Conservation (phyloP, 2,888 invertebrate species). For the Muscina levida region DNA sequence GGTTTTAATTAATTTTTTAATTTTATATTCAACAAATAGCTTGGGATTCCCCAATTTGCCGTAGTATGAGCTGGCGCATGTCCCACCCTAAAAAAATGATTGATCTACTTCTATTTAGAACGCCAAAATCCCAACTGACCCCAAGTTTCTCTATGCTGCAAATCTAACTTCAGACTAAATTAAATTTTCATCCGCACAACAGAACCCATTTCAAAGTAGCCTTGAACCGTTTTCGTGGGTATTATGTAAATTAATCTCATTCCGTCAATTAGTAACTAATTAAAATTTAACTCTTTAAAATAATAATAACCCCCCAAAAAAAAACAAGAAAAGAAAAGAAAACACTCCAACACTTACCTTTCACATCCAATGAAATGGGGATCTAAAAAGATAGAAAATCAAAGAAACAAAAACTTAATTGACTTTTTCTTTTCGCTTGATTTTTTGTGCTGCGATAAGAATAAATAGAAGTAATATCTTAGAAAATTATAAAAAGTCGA, state of each 20-base stretch:
- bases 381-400: slow-evolving; percentile 29
- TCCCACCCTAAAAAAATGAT: too few relatives aligned
- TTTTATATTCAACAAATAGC: too few relatives aligned
- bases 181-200: neutral
- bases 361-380: slow-evolving; percentile 22
- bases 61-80: too few relatives aligned
- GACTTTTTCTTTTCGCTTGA: slow-evolving; percentile 14
- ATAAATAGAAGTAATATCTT: slow-evolving; percentile 32
- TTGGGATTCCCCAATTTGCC: too few relatives aligned
- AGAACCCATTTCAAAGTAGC: neutral
- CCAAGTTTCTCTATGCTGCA: too few relatives aligned
- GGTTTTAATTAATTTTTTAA: too few relatives aligned
- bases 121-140: too few relatives aligned
- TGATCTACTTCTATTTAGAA: too few relatives aligned
- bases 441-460: slow-evolving; percentile 14
- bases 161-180: neutral
- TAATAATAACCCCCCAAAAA: neutral
- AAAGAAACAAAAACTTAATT: slow-evolving; percentile 45
- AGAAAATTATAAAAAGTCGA: slow-evolving; percentile 48
- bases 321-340: slow-evolving; percentile 1
- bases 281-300: slow-evolving; percentile 42
- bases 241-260: slow-evolving; percentile 12
- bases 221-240: neutral
- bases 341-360: slow-evolving; percentile 24
- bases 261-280: slow-evolving; percentile 44